phyloP scores from a whole-genome alignment of 2,888 invertebrate genomes.

The Agonopterix arenella region DNA sequence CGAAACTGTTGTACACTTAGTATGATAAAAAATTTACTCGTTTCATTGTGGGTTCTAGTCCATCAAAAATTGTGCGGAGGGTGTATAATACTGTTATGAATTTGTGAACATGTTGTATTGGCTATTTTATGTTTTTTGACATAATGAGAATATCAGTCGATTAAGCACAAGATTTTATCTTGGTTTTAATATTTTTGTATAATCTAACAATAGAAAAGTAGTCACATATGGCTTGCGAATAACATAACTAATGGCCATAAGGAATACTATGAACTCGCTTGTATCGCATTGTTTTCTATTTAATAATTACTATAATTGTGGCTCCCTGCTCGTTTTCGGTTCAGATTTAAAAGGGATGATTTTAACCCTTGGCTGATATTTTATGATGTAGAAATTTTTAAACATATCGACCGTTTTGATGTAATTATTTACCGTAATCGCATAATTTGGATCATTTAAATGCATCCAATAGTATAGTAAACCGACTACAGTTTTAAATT shows the following conservation, averaged over 20 bases:
- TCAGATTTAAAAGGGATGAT: slow-evolving; percentile 17
- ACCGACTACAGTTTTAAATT: slow-evolving; percentile 48
- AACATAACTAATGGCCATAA: slow-evolving; percentile 72
- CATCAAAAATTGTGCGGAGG: slow-evolving; percentile 56
- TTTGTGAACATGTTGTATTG: slow-evolving; percentile 39
- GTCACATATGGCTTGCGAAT: slow-evolving; percentile 72
- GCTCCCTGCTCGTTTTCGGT: slow-evolving; percentile 13
- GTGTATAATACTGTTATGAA: slow-evolving; percentile 44
- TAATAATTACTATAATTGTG: slow-evolving; percentile 28
- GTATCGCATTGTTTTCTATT: slow-evolving; percentile 68
- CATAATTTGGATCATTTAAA: slow-evolving; percentile 28
- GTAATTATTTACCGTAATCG: slow-evolving; percentile 4
- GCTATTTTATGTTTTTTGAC: slow-evolving; percentile 41
- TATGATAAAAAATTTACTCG: slow-evolving; percentile 36
- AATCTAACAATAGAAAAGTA: slow-evolving; percentile 68
- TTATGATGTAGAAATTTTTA: slow-evolving; percentile 15
- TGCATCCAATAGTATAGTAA: slow-evolving; percentile 50
- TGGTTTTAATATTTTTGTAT: slow-evolving; percentile 62
- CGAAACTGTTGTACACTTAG: slow-evolving; percentile 33
- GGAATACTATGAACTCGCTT: slow-evolving; percentile 66
- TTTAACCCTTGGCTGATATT: slow-evolving; percentile 15
- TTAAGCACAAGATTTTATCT: slow-evolving; percentile 51
- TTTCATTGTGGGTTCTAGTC: slow-evolving; percentile 72
- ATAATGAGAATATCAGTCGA: slow-evolving; percentile 40
- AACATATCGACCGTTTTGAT: slow-evolving; percentile 22